These are phyloP conservation scores for Digitonthophagus gazella DNA, from an alignment of 2,888 invertebrate species.

Conservation along the genomic window DNA sequence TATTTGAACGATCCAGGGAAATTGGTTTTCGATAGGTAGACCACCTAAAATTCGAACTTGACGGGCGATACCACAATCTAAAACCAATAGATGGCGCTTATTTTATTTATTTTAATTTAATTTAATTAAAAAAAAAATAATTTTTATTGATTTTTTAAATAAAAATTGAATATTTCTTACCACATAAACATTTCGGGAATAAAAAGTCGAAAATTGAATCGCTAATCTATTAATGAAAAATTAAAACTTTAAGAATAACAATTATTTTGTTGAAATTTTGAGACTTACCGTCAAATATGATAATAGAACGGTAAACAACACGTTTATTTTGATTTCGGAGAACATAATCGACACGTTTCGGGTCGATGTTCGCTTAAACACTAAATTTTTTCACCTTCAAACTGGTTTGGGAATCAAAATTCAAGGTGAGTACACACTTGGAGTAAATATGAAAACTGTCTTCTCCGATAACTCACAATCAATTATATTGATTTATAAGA, in stretches of 20 bases:
- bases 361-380: neutral
- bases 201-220: slow-evolving; percentile 1
- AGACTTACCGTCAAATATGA: neutral
- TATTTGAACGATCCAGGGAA: slow-evolving; percentile 58
- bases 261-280: neutral
- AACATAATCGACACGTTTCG: neutral
- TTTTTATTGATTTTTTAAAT: neutral
- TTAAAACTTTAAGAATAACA: neutral
- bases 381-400: neutral
- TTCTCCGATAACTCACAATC: too few species aligned
- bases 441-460: too few species aligned
- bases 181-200: slow-evolving; percentile 4
- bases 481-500: too few species aligned
- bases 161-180: too few species aligned
- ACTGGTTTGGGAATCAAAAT: neutral
- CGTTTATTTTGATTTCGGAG: neutral
- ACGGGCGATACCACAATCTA: slow-evolving; percentile 55
- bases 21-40: slow-evolving; percentile 55
- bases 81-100: slow-evolving; percentile 11
- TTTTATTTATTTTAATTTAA: slow-evolving; percentile 19
- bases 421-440: neutral
- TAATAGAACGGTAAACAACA: neutral
- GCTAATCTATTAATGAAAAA: neutral
- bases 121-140: neutral
- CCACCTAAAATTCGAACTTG: slow-evolving; percentile 51